Base-by-base conservation (phyloP, 2,113 vertebrate species). In the Chlamydotis undulata region DNA sequence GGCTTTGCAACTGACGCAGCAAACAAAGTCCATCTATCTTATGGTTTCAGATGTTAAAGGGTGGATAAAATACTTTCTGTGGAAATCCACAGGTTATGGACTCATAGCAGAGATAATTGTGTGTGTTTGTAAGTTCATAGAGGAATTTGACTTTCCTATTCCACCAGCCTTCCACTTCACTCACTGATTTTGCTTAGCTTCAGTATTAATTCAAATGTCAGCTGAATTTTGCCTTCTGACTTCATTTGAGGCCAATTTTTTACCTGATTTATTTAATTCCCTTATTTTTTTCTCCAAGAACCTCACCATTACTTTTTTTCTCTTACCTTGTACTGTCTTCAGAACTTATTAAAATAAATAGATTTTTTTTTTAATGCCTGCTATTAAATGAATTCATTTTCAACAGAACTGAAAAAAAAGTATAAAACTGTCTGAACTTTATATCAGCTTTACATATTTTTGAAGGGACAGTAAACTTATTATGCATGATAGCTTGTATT, bases 391-490 rank as follows among this genome's bases (percentile, higher is more conserved):
- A 80, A 83, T 84, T 80, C 1, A 45, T 80, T 84, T 75, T 75
- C 52, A 95, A 89, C 6, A 73, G 8, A 87, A 69, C 39, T 45
- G 41, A 53, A 87, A 71, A 87, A 71, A 74, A 95, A 39, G 37
- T 50, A 69, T 73, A 61, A 85, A 92, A 68, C 37, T 63, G 59
- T 94, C 82, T 91, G 28, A 94, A 67, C 65, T 39, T 67, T 87
- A 6, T 47, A 63, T 85, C 33, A 83, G 55, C 61, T 73, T 91
- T 81, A 83, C 43, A 70, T 91, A 88, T 92, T 95, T 77, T 85
- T 83, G 82, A 94, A 86, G 60, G 70, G 53, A 65, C n/a, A 91
- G 61, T 91, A 91, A 95, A 90, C 50, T 89, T 90, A 83, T 52
- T 81, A 85, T 74, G 50, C 33, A 25, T 41, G 33, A 50, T 83